phyloP scores from a whole-genome alignment of 2,888 invertebrate genomes.

The Buathra laborator region DNA sequence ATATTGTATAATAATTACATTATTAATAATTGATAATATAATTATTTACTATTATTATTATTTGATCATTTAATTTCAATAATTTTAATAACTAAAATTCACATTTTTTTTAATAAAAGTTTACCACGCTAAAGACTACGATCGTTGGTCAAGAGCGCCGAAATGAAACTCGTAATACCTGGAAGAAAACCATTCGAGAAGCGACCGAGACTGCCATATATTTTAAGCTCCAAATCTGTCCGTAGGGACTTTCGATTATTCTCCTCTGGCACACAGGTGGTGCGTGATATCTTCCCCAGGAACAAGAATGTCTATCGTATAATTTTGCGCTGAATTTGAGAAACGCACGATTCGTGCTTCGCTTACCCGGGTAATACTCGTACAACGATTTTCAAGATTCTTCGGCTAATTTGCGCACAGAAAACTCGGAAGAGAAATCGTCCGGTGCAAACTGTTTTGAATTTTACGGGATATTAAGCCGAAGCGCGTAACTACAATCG shows the following conservation, averaged over 20 bases:
- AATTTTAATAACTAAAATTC: too few species aligned
- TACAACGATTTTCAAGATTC: slow-evolving; percentile 20
- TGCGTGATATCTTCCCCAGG: slow-evolving; percentile 6
- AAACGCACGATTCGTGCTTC: slow-evolving; percentile 51
- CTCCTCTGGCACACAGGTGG: slow-evolving; percentile 31
- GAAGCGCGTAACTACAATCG: background rate
- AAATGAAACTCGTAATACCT: too few species aligned
- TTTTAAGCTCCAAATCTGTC: background rate
- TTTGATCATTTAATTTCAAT: too few species aligned
- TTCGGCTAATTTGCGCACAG: slow-evolving; percentile 24
- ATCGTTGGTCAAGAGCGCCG: too few species aligned
- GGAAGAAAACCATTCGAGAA: too few species aligned
- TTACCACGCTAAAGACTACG: too few species aligned
- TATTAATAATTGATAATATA: too few species aligned
- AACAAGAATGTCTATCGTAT: slow-evolving; percentile 23
- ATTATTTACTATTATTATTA: too few species aligned
- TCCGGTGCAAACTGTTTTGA: slow-evolving; percentile 16
- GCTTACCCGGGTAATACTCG: slow-evolving; percentile 19
- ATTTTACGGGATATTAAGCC: slow-evolving; percentile 40
- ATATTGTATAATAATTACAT: too few species aligned
- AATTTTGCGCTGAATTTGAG: slow-evolving; percentile 45
- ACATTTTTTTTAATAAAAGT: too few species aligned
- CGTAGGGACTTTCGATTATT: slow-evolving; percentile 1
- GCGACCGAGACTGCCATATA: too few species aligned
- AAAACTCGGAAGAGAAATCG: slow-evolving; percentile 18